Conservation (phyloP, 2,797 vertebrate species). For the Chloroceryle amazona region DNA sequence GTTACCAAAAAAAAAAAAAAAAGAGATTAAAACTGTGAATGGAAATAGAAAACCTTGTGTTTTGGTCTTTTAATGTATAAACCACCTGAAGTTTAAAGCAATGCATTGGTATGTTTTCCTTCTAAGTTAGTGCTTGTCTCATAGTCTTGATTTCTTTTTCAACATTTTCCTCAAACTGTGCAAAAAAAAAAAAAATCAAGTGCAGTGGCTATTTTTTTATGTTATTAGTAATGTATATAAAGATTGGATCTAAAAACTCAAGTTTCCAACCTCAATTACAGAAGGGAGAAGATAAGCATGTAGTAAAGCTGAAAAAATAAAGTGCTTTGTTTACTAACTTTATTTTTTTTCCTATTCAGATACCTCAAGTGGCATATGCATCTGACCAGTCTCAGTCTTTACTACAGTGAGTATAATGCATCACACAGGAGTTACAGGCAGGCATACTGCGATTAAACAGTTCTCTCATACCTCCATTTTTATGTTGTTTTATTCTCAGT, state of each 20-base stretch:
- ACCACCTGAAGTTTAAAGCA: neutral
- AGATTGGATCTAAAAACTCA: neutral
- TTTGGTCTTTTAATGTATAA: neutral
- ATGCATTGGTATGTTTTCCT: neutral
- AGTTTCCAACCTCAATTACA: neutral
- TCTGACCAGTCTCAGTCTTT: conserved; percentile 56
- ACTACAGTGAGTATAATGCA: conserved; percentile 72
- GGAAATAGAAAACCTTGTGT: neutral
- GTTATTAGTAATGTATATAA: neutral
- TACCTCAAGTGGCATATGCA: neutral
- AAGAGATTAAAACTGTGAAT: neutral
- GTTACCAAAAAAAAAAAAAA: neutral
- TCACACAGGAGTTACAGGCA: neutral
- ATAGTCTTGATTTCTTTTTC: neutral
- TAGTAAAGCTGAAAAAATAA: neutral
- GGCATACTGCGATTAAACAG: neutral
- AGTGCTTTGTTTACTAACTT: neutral
- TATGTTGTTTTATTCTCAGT: neutral
- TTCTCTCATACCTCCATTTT: neutral
- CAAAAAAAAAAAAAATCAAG: fast-evolving
- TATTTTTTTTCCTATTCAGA: neutral
- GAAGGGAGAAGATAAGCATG: neutral
- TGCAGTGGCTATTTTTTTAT: neutral
- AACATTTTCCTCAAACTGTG: neutral
- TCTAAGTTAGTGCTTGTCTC: neutral